A percentile compares a stretch with the other conserved stretches of the same genome.
phyloP scores from a whole-genome alignment of 2,797 vertebrate genomes.

The Pagetopsis macropterus region DNA sequence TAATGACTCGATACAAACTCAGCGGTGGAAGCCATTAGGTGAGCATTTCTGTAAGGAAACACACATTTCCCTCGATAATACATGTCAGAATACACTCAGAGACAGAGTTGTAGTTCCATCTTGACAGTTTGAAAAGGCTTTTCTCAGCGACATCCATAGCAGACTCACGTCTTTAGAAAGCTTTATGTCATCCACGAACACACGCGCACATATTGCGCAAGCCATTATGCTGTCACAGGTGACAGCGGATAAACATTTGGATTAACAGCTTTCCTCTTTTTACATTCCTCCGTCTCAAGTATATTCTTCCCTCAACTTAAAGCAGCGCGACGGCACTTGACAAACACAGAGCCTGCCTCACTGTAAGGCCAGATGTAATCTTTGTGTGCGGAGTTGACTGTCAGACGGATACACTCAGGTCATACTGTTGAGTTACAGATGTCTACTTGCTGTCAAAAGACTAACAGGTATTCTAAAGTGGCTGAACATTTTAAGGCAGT shows the following conservation, averaged over 20 bases:
- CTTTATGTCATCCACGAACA: constrained; percentile 31
- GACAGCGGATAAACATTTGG: constrained; percentile 67
- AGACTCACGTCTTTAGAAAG: constrained; percentile 44
- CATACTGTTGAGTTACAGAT: not conserved
- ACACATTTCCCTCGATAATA: constrained; percentile 25
- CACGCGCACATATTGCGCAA: constrained; percentile 22
- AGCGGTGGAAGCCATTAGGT: constrained; percentile 17
- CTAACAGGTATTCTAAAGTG: not conserved
- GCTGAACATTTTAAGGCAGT: not conserved
- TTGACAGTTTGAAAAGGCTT: constrained; percentile 60
- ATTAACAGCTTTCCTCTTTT: constrained; percentile 49
- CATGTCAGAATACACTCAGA: constrained; percentile 29
- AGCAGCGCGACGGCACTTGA: constrained; percentile 17
- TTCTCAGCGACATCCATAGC: constrained; percentile 45
- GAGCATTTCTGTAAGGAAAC: not conserved
- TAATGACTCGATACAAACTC: constrained; percentile 44
- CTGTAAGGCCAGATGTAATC: constrained; percentile 8
- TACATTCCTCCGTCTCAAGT: constrained; percentile 27
- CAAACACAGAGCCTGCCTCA: not conserved
- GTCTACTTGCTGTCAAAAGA: not conserved
- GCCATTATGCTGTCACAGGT: constrained; percentile 59
- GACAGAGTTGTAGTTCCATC: constrained; percentile 33
- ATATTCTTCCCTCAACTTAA: constrained; percentile 16
- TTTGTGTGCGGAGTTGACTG: not conserved
- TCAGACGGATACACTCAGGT: not conserved